Base-by-base conservation (phyloP, 2,888 invertebrate species). In the Hypolimnas misippus region DNA sequence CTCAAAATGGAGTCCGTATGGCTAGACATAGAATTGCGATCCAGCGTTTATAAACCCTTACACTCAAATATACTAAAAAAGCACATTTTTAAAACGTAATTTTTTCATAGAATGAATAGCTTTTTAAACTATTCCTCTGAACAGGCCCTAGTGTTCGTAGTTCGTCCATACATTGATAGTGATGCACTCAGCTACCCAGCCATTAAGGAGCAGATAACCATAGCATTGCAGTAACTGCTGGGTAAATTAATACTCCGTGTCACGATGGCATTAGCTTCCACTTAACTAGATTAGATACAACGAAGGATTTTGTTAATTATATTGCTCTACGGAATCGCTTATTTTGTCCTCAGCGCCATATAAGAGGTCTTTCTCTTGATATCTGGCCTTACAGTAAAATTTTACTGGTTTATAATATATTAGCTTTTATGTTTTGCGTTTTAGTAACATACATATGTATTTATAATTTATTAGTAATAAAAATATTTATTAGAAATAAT, bases 191-290 rank as follows among this genome's bases (percentile, higher is more conserved):
- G 81, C 77, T 76, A 73, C 76, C 77, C 79, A 75, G 74, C 87
- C 88, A 88, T 89, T 88, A 88, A 81, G 73, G 75, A 62, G 64
- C 69, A 73, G 88, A 89, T 89, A 87, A 76, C 72, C 71, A 46
- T 21, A 29, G 49, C 25, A 49, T 29, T 29, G 49, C 65, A 70
- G 68, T 63, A 71, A 70, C 71, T 69, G 74, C 79, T 67, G 75
- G 77, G 77, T 80, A 76, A 78, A 81, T 80, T 82, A 83, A 83
- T 81, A 80, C 77, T 68, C 76, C 76, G 78, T 83, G 85, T 83
- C 87, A 82, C 82, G 81, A 70, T 75, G 71, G 81, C 85, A 86
- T 86, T 86, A 84, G 81, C 82, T 76, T 80, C 86, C 87, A 88
- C 82, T 88, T 89, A 82, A 79, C 72, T 68, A 70, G 87, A 89